Base-by-base conservation (phyloP, 2,797 vertebrate genomes). In the Rhinogobio ventralis region DNA sequence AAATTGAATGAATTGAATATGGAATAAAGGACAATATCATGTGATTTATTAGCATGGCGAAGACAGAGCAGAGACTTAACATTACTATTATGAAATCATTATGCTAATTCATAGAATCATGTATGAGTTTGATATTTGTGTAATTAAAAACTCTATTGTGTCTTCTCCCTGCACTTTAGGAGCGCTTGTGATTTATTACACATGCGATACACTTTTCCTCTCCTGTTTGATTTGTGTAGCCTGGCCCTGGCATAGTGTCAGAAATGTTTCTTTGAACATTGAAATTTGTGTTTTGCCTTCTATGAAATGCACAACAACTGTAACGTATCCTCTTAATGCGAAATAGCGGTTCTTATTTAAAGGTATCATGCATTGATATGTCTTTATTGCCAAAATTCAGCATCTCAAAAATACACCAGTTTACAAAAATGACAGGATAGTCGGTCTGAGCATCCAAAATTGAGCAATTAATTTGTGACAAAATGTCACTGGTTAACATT, bases 61-160 rank as follows among this genome's bases (percentile, higher is more conserved):
- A 49, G n/a, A 73, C 71, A 60, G 55, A 85, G 88, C 66, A 28
- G 72, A 82, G 86, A 75, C 55, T 42, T 74, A 86, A 72, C 86
- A 83, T 30, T 78, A 64, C 39, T 82, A 78, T 88, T 88, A 86
- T 88, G 90, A 90, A 91, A 91, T 93, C 79, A 94, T 94, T 95
- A 93, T 89, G 88, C 90, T 81, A 89, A 84, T 88, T 93, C 93
- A 93, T 90, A 82, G 92, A 93, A 93, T 92, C 90, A 72, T 90
- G 81, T 90, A 92, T 87, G 90, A 92, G 92, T 94, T 91, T 90
- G 91, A 93, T 94, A 93, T 94, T 94, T 93, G 93, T 92, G 91
- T 94, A 95, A 95, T 95, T 95, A 95, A 94, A 95, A 95, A 93
- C 92, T 93, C 93, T 90, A 86, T 86, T 87, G 86, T 85, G 84